Conservation (phyloP, 1,140 invertebrate genomes). For the Drosophila bocqueti region DNA sequence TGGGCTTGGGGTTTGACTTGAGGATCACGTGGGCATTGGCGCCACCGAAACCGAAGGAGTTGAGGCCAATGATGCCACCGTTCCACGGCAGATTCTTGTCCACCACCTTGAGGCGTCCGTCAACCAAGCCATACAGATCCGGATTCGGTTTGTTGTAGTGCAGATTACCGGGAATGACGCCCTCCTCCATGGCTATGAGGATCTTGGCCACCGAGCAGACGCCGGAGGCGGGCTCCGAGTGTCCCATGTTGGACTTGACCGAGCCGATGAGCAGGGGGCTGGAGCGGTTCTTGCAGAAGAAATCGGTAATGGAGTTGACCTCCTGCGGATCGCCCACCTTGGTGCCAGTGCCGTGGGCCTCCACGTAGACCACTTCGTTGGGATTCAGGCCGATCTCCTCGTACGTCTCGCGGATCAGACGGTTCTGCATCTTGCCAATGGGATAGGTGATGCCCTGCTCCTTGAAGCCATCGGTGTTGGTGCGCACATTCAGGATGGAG, state of each 20-base stretch:
- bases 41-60: conserved; percentile 99
- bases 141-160: conserved; percentile 95
- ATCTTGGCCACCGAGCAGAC: conserved; percentile 95
- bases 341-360: conserved; percentile 98
- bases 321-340: conserved; percentile 98
- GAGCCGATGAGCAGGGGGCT: conserved; percentile 95
- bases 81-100: conserved; percentile 92
- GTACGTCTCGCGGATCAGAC: conserved; percentile 94
- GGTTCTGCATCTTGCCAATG: conserved; percentile 93
- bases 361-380: conserved; percentile 93
- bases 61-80: conserved; percentile 94
- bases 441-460: conserved; percentile 96
- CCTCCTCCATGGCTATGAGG: conserved; percentile 95
- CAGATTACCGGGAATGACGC: conserved; percentile 95
- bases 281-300: conserved; percentile 94
- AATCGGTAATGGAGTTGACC: conserved; percentile 95
- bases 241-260: conserved; percentile 99
- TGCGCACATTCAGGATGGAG: conserved; percentile 93
- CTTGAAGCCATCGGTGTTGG: conserved; percentile 96
- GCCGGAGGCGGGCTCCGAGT: conserved; percentile 97
- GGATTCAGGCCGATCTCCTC: conserved; percentile 93
- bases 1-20: conserved; percentile 91
- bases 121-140: conserved; percentile 94
- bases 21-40: conserved; percentile 97
- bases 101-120: conserved; percentile 95